Percentiles rank a stretch among this genome's conserved stretches.
These are phyloP conservation scores for Eciton burchellii DNA, from an alignment of 1,140 invertebrate species.

Conservation along the genomic window DNA sequence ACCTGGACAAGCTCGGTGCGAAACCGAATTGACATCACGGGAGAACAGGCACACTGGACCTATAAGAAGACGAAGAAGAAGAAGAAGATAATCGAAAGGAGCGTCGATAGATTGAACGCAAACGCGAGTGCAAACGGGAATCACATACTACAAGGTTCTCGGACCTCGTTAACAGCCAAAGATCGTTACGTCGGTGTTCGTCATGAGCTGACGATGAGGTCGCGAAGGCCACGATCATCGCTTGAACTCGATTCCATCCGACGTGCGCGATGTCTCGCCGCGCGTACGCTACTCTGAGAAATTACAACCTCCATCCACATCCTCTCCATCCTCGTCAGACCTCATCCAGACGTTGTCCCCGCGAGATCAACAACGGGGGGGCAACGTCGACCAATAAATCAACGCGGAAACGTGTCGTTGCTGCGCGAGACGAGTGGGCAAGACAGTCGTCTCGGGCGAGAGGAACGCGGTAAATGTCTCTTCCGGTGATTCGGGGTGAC, in stretches of 20 bases:
- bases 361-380: not conserved
- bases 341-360: not conserved
- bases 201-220: not conserved
- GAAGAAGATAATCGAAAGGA: too few relatives aligned
- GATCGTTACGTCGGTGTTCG: not conserved
- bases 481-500: not conserved
- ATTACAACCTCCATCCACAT: not conserved
- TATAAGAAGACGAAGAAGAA: too few relatives aligned
- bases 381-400: not conserved
- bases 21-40: too few relatives aligned
- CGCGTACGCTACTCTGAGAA: not conserved
- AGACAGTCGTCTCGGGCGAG: not conserved
- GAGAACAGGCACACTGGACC: too few relatives aligned
- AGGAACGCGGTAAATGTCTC: too few relatives aligned
- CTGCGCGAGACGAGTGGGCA: not conserved
- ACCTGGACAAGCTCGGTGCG: too few relatives aligned
- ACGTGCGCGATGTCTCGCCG: not conserved
- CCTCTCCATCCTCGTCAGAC: not conserved
- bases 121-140: slow-evolving; percentile 68
- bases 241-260: not conserved
- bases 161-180: slow-evolving; percentile 65
- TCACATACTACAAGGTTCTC: slow-evolving; percentile 54
- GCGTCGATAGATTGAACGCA: slow-evolving; percentile 68
- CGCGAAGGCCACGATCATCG: not conserved
- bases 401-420: not conserved